Base-by-base conservation (phyloP, 1,140 invertebrate genomes). In the Meteorus sp. region DNA sequence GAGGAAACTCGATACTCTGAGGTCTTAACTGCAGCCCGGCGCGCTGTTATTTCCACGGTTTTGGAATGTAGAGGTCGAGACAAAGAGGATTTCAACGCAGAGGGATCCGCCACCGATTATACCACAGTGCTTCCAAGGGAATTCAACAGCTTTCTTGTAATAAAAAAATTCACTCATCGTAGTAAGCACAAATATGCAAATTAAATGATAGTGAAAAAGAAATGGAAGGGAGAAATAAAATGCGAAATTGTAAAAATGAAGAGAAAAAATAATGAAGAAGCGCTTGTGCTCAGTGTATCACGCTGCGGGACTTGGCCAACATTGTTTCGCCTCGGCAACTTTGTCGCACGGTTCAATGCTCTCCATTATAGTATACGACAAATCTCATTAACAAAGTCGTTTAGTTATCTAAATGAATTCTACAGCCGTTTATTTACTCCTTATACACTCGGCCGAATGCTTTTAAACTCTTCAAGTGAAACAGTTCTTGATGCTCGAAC, bases 351-450 rank as follows among this genome's bases (percentile, higher is more conserved):
- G 20, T 22, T 22, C 29, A 33, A 47, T 22, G 43, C 20, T 47
- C 17, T 41, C 43, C 64, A 69, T 66, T 70, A 69, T 71, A 69
- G 66, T 70, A 68, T 15, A 13, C 35, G 70, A 71, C 68, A 74
- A 72, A 75, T 74, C 73, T 73, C 73, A 75, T 75, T 74, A 75
- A 71, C 72, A 72, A 74, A 74, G 70, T 75, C 73, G 71, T 75
- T 75, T 73, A 74, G 70, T 75, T 74, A 75, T 75, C 73, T 73
- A 72, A 75, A 73, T 74, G 71, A 71, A 74, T 74, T 75, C 68
- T 65, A 67, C 65, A 69, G 67, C 68, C 68, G 68, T 71, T 67
- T 68, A 70, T 69, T 70, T 66, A 48, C 29, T 45, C n/a, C 39
- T 56, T 56, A 43, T 25, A 47, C 11, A 29, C 43, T 45, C 22